Percentiles rank a stretch among this genome's conserved stretches.
Evolutionary conservation across 37 sponge, comb jelly and placozoan genomes (phyloP).

Genomic region (Oopsacas minuta): DNA sequence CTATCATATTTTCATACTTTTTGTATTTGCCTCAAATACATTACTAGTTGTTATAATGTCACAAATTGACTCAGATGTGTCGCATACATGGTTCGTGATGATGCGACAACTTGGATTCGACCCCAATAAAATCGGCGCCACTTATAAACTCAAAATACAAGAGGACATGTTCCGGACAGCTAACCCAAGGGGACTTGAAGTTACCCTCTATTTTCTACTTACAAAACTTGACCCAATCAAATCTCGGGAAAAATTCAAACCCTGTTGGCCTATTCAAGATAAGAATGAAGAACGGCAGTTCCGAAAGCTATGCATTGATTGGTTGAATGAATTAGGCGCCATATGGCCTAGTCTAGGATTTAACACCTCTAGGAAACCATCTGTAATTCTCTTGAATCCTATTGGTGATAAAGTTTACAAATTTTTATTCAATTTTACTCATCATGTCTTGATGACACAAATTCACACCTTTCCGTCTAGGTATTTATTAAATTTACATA

Average conservation of each 20-base stretch:
- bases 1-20: no score
- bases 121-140: neutral
- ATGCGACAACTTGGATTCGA: neutral
- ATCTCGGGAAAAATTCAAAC: neutral
- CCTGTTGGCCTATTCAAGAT: neutral
- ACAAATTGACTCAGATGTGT: neutral
- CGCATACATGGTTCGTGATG: neutral
- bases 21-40: no score
- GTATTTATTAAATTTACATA: neutral
- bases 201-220: neutral
- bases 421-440: neutral
- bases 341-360: neutral
- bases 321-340: neutral
- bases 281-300: neutral
- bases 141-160: neutral
- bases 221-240: neutral
- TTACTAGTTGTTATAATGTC: no score
- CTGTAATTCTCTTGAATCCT: neutral
- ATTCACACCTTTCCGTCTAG: neutral
- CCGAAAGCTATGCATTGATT: neutral
- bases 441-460: neutral
- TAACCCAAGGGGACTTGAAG: neutral
- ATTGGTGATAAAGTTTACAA: neutral
- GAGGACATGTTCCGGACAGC: neutral
- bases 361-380: neutral